Conservation (phyloP, 2,113 vertebrate species). For the Sebastes fasciatus region DNA sequence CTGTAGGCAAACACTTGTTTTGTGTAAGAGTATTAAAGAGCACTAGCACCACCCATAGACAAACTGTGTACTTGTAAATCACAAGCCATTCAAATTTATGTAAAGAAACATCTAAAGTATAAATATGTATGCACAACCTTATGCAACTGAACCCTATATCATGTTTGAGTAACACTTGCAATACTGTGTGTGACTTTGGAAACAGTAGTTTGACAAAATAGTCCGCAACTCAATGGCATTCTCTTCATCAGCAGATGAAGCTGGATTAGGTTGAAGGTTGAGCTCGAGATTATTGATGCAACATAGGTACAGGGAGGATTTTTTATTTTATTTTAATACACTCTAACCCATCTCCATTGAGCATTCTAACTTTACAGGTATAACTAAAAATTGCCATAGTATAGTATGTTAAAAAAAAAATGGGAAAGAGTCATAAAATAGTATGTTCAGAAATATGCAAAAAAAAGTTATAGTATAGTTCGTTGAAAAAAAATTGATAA, state of each 20-base stretch:
- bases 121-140: not conserved
- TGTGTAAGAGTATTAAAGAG: conserved; percentile 34
- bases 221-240: not conserved
- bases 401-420: no score
- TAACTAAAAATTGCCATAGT: no score
- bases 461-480: no score
- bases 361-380: not conserved
- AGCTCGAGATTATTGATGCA: not conserved
- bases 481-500: no score
- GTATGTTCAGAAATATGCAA: no score
- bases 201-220: not conserved
- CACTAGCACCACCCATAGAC: conserved; percentile 73
- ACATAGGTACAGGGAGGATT: not conserved
- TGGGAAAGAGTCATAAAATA: no score
- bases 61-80: not conserved
- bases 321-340: not conserved
- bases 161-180: no score
- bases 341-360: not conserved
- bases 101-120: not conserved
- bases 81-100: not conserved
- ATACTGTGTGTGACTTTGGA: not conserved
- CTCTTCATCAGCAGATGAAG: not conserved
- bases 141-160: not conserved
- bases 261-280: not conserved
- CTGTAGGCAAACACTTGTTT: conserved; percentile 48